Conservation (phyloP, 2,797 vertebrate species). For the Vipera ursinii region DNA sequence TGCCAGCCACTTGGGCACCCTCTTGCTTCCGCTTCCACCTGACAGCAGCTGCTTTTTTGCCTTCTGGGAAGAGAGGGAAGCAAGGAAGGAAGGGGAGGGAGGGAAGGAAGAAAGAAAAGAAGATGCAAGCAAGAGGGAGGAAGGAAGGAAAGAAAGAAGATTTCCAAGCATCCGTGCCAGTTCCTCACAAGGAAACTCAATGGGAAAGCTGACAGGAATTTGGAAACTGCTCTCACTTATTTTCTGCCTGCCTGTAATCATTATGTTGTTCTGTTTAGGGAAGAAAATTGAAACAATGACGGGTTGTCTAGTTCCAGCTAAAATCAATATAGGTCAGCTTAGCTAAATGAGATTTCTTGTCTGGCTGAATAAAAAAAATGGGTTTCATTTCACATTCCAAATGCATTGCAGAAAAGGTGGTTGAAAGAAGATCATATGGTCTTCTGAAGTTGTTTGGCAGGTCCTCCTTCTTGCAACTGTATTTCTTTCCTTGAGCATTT, state of each 20-base stretch:
- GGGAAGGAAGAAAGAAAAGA: background rate
- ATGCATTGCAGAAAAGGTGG: background rate
- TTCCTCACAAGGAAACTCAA: background rate
- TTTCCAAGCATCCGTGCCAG: background rate
- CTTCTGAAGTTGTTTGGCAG: background rate
- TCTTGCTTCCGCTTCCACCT: too few relatives aligned
- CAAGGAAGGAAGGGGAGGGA: background rate
- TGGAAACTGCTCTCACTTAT: background rate
- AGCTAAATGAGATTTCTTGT: background rate
- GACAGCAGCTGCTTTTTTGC: too few relatives aligned
- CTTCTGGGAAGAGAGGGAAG: too few relatives aligned
- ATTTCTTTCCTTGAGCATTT: background rate
- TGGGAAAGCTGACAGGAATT: background rate
- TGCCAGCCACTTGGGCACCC: too few relatives aligned
- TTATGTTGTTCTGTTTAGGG: background rate
- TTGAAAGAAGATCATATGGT: background rate
- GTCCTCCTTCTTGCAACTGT: background rate
- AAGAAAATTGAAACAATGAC: background rate
- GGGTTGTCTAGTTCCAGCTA: background rate
- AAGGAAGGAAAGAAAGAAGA: background rate
- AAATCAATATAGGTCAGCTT: background rate
- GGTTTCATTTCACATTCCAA: background rate
- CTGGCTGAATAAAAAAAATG: background rate
- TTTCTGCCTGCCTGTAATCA: background rate
- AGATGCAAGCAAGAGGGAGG: too few relatives aligned